A percentile compares a stretch with the other conserved stretches of the same genome.
These are phyloP conservation scores for Scartelaos histophorus DNA, from an alignment of 2,113 vertebrate genomes.

Conservation along the genomic window DNA sequence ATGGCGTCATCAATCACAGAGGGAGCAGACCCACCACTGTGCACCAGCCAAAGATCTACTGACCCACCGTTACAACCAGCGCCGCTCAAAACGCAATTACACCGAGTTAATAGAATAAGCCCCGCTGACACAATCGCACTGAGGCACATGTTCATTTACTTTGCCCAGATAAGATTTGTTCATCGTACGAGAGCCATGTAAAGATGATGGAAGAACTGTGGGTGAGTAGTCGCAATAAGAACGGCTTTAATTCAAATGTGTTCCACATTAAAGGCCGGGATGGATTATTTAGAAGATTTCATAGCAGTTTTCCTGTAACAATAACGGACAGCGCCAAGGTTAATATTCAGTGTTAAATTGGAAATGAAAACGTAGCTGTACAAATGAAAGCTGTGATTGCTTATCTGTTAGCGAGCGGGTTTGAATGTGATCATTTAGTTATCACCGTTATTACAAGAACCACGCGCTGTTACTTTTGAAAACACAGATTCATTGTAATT, in stretches of 20 bases:
- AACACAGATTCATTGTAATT: too few species aligned
- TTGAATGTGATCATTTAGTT: too few species aligned
- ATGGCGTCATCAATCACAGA: conserved; percentile 46
- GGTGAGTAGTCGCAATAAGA: neutral
- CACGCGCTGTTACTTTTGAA: too few species aligned
- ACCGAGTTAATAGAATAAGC: neutral
- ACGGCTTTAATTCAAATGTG: neutral
- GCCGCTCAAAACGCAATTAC: neutral
- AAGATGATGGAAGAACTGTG: neutral
- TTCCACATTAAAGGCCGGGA: neutral
- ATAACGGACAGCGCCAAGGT: too few species aligned
- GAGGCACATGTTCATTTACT: neutral
- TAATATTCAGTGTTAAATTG: too few species aligned
- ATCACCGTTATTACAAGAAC: too few species aligned
- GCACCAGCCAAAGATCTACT: neutral
- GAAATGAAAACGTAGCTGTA: too few species aligned
- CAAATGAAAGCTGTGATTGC: too few species aligned
- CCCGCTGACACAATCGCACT: neutral
- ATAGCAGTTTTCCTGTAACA: too few species aligned
- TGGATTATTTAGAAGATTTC: neutral
- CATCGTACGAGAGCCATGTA: neutral
- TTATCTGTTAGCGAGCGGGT: too few species aligned
- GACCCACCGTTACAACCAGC: neutral
- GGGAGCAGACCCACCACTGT: conserved; percentile 9
- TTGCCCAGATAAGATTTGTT: neutral